Evolutionary conservation across 2,888 invertebrate species (phyloP).

Genomic region (Seira musarum): DNA sequence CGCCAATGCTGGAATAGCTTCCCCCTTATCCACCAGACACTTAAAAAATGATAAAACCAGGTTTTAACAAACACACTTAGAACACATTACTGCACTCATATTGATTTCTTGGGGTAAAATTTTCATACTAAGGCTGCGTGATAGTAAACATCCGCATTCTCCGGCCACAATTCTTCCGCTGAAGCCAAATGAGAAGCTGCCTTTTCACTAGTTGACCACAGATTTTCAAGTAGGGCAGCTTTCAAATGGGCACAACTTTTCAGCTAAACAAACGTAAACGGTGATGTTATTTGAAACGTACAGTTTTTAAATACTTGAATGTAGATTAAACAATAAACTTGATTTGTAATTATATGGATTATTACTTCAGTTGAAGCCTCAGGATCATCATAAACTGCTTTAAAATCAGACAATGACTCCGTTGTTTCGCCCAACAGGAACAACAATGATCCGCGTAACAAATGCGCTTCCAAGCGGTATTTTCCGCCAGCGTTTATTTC

Average conservation of each 20-base stretch:
- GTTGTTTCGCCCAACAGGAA: slow-evolving; percentile 49
- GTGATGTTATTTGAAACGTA: neutral
- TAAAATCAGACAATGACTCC: slow-evolving; percentile 43
- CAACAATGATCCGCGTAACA: slow-evolving; percentile 63
- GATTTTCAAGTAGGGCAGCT: slow-evolving; percentile 29
- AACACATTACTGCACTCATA: neutral
- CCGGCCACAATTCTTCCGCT: slow-evolving; percentile 49
- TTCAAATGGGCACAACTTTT: slow-evolving; percentile 57
- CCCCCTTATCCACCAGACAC: slow-evolving; percentile 46
- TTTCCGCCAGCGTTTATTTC: slow-evolving; percentile 58
- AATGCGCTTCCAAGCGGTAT: slow-evolving; percentile 50
- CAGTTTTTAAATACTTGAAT: no score
- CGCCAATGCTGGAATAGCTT: slow-evolving; percentile 34
- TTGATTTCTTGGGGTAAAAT: neutral
- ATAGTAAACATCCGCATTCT: slow-evolving; percentile 59
- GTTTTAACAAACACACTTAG: neutral
- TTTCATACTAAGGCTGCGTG: slow-evolving; percentile 52
- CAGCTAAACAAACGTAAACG: no score
- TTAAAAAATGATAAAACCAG: slow-evolving; percentile 2
- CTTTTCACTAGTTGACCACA: slow-evolving; percentile 23
- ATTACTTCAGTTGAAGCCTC: neutral
- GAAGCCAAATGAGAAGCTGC: slow-evolving; percentile 35
- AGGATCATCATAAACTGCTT: slow-evolving; percentile 9
- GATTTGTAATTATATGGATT: no score
- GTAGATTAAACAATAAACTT: no score